These are phyloP conservation scores for Microcebus jonahi DNA, from an alignment of 2,113 vertebrate genomes.

Conservation along the genomic window DNA sequence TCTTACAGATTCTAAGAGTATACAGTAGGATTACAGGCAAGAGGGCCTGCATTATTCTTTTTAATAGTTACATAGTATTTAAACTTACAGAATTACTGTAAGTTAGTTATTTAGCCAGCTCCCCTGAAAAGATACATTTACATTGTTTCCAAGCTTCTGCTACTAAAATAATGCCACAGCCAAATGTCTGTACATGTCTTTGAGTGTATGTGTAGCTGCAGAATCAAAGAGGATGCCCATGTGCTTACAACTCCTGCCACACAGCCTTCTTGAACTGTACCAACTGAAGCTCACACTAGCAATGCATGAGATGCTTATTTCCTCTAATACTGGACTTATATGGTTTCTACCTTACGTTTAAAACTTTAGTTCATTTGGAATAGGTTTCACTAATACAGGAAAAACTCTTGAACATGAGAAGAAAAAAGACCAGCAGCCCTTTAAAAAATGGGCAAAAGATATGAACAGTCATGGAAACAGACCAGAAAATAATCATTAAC, in stretches of 20 bases:
- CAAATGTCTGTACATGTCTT: background rate
- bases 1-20: background rate
- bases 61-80: background rate
- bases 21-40: background rate
- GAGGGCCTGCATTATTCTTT: background rate
- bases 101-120: background rate
- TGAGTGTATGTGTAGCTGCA: background rate
- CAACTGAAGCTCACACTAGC: background rate
- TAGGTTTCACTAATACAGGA: background rate
- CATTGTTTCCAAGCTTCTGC: background rate
- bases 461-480: background rate
- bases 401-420: background rate
- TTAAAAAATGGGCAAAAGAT: background rate
- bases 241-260: background rate
- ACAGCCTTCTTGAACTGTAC: background rate
- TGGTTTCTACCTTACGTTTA: background rate
- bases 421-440: background rate
- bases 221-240: background rate
- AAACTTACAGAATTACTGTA: background rate
- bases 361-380: conserved; percentile 5
- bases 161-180: background rate
- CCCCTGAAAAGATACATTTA: background rate
- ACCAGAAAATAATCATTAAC: background rate
- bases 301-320: background rate
- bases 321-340: background rate